A percentile compares a stretch with the other conserved stretches of the same genome.
These are phyloP conservation scores for Noctua janthe DNA, from an alignment of 2,888 invertebrate genomes.

Conservation along the genomic window DNA sequence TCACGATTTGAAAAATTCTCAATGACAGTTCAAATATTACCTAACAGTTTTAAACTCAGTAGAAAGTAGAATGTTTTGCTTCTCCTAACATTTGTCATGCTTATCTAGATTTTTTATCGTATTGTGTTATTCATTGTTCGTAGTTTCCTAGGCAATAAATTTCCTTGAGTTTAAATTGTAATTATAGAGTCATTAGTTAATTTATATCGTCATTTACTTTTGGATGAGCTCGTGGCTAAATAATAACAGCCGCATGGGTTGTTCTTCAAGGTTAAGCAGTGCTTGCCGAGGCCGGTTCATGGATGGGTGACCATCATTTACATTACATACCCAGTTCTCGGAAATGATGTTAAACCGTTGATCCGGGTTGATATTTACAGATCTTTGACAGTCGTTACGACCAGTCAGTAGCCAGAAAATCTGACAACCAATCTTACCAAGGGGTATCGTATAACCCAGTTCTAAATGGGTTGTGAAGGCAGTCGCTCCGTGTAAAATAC, in stretches of 20 bases:
- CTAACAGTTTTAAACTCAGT: slow-evolving; percentile 27
- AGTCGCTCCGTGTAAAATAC: too few species aligned
- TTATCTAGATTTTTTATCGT: slow-evolving; percentile 56
- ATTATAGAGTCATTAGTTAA: slow-evolving; percentile 30
- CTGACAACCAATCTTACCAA: too few species aligned
- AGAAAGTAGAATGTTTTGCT: slow-evolving; percentile 41
- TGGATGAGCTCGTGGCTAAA: neutral
- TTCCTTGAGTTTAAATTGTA: slow-evolving; percentile 43
- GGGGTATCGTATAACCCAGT: too few species aligned
- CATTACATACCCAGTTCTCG: too few species aligned
- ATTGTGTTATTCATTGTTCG: slow-evolving; percentile 54
- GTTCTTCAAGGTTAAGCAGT: too few species aligned
- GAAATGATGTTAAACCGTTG: too few species aligned
- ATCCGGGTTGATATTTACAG: too few species aligned
- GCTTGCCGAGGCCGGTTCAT: too few species aligned
- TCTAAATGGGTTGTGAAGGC: too few species aligned
- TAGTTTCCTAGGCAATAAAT: slow-evolving; percentile 50
- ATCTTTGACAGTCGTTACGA: too few species aligned
- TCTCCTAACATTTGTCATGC: slow-evolving; percentile 49
- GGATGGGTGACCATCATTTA: too few species aligned
- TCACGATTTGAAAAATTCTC: slow-evolving; percentile 13
- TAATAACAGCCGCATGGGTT: neutral
- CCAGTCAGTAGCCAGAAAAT: too few species aligned
- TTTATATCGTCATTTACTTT: neutral
- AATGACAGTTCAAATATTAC: slow-evolving; percentile 26